Base-by-base conservation (phyloP, 2,113 vertebrate genomes). In the Rhineura floridana region DNA sequence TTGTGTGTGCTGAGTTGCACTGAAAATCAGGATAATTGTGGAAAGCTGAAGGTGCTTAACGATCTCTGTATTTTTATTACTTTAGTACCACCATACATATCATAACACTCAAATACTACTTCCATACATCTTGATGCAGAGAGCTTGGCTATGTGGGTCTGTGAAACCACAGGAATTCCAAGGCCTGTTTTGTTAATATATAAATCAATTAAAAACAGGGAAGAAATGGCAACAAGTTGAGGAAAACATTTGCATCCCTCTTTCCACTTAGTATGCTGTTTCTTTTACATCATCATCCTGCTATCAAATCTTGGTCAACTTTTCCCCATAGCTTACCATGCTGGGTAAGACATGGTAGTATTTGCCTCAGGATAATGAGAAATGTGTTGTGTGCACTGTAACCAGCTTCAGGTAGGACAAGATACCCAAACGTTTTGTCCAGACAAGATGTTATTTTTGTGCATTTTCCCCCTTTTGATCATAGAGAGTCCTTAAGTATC, bases 311-410 rank as follows among this genome's bases (percentile, higher is more conserved):
- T 62, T 30, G 36, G 30, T 83, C n/a, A 25, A 30, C 36, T 39
- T 36, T 67, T 65, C 69, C 13, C n/a, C 15, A 52, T 28, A 70
- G 33, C 55, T 33, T 83, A 77, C n/a, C n/a, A 83, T 39, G 39
- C n/a, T 75, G 93, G 93, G 90, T 93, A 91, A 92, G 87, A 91
- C 92, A 94, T 95, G 93, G 94, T 94, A 92, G 91, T 91, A 93
- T 93, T 91, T 95, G 92, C 93, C 95, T 96, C 95, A 95, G 94
- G 95, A 94, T 93, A 93, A 90, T 91, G 3, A 92, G 70, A 95
- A 92, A 83, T 90, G 46, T 88, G 92, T 94, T 95, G 93, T 93
- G 93, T 93, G 93, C 90, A 90, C 76, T 36, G 65, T 91, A 79
- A 67, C 83, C 81, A 81, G 21, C 63, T 86, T 91, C 52, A 87